A percentile compares a stretch with the other conserved stretches of the same genome.
Evolutionary conservation across 2,797 vertebrate genomes (phyloP).

Genomic region (Myotis pilosus): DNA sequence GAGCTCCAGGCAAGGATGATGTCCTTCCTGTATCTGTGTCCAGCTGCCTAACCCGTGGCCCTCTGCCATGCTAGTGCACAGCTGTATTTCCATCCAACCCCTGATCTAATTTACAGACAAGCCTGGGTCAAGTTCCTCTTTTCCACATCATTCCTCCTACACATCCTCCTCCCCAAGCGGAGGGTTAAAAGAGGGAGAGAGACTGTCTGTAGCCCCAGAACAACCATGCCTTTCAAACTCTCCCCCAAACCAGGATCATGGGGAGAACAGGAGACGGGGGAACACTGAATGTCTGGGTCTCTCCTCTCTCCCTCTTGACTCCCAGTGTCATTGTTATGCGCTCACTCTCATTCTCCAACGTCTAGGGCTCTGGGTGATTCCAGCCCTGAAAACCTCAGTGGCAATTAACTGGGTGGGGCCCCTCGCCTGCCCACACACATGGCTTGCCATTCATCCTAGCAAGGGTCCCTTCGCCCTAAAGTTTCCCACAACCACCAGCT

Average conservation of each 20-base stretch:
- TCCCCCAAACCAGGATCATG: background rate
- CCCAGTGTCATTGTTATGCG: background rate
- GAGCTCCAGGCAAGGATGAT: background rate
- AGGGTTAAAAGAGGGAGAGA: background rate
- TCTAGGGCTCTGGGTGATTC: slow-evolving; percentile 32
- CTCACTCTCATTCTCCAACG: background rate
- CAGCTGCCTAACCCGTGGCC: slow-evolving; percentile 14
- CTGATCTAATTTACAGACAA: slow-evolving; percentile 70
- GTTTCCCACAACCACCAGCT: background rate
- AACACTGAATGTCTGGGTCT: background rate
- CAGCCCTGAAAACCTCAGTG: slow-evolving; percentile 54
- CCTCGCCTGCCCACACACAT: slow-evolving; percentile 47
- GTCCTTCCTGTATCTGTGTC: slow-evolving; percentile 8
- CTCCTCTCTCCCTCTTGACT: background rate
- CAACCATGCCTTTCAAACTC: background rate
- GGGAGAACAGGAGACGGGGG: background rate
- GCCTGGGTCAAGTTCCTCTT: slow-evolving; percentile 51
- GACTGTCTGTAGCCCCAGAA: background rate
- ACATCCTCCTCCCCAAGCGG: background rate
- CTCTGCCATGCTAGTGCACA: slow-evolving; percentile 45
- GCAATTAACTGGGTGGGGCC: slow-evolving; percentile 70
- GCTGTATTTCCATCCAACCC: slow-evolving; percentile 60
- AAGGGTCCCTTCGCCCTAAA: background rate
- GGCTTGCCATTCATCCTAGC: slow-evolving; percentile 39
- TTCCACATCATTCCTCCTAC: slow-evolving; percentile 61